A percentile compares a stretch with the other conserved stretches of the same genome.
phyloP scores from a whole-genome alignment of 2,797 vertebrate species.

The Chiloscyllium punctatum region DNA sequence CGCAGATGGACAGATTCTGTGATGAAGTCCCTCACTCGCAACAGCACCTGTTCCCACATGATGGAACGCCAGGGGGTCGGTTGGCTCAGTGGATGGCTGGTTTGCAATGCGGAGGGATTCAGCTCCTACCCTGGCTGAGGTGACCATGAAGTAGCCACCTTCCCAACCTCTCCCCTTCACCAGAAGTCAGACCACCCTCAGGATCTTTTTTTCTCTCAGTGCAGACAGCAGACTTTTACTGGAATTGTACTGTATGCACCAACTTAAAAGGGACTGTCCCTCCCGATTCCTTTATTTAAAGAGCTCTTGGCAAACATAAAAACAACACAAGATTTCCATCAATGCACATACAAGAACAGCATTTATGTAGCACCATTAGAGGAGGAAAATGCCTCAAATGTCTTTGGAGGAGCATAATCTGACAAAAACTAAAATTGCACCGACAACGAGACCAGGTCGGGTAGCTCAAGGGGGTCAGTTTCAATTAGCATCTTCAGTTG shows the following conservation, averaged over 20 bases:
- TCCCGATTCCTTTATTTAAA: neutral
- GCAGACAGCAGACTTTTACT: no score
- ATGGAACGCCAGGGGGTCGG: no score
- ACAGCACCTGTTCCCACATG: neutral
- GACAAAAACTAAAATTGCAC: neutral
- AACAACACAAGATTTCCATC: neutral
- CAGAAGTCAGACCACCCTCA: no score
- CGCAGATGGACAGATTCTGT: neutral
- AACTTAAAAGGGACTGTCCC: neutral
- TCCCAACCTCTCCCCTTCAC: no score
- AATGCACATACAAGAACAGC: neutral
- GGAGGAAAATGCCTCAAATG: neutral
- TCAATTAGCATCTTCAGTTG: neutral
- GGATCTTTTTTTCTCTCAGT: no score
- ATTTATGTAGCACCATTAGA: neutral
- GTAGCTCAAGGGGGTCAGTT: neutral
- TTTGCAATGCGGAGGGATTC: no score
- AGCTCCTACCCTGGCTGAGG: no score
- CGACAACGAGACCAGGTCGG: no score
- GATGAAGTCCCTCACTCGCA: neutral
- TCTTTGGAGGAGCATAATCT: neutral
- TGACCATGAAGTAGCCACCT: no score
- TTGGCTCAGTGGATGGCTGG: no score
- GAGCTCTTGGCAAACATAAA: neutral
- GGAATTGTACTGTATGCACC: no score